These are phyloP conservation scores for Austrolebias charrua DNA, from an alignment of 2,797 vertebrate species.

Conservation along the genomic window DNA sequence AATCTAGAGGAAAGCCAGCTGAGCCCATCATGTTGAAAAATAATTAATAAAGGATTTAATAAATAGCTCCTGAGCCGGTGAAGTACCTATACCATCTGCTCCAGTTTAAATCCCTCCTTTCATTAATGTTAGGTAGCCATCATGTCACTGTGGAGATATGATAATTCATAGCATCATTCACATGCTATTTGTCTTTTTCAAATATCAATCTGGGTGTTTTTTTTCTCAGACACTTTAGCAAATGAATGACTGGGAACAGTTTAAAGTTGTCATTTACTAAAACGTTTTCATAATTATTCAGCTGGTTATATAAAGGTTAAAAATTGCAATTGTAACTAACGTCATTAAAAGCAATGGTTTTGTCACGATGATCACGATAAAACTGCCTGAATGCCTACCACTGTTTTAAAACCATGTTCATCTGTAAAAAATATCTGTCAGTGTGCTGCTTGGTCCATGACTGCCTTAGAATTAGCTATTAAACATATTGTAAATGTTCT, in stretches of 20 bases:
- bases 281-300: conserved; percentile 44
- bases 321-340: conserved; percentile 7
- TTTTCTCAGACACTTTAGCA: conserved; percentile 44
- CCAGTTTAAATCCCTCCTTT: conserved; percentile 74
- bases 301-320: conserved; percentile 44
- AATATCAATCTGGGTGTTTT: conserved; percentile 76
- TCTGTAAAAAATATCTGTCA: too few relatives aligned
- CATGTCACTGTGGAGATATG: conserved; percentile 77
- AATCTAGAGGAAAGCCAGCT: conserved; percentile 73
- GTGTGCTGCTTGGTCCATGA: too few relatives aligned
- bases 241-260: conserved; percentile 69
- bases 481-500: too few relatives aligned
- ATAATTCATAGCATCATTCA: conserved; percentile 81
- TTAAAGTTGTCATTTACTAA: background rate
- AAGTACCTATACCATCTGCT: conserved; percentile 83
- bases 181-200: conserved; percentile 79
- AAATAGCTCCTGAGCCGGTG: conserved; percentile 81
- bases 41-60: conserved; percentile 86
- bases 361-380: too few relatives aligned
- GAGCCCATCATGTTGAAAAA: conserved; percentile 82
- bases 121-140: conserved; percentile 82
- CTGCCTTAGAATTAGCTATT: too few relatives aligned
- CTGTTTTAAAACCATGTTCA: too few relatives aligned
- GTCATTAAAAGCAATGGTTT: too few relatives aligned
- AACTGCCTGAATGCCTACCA: too few relatives aligned